Base-by-base conservation (phyloP, 2,797 vertebrate species). In the Oreochromis mossambicus region DNA sequence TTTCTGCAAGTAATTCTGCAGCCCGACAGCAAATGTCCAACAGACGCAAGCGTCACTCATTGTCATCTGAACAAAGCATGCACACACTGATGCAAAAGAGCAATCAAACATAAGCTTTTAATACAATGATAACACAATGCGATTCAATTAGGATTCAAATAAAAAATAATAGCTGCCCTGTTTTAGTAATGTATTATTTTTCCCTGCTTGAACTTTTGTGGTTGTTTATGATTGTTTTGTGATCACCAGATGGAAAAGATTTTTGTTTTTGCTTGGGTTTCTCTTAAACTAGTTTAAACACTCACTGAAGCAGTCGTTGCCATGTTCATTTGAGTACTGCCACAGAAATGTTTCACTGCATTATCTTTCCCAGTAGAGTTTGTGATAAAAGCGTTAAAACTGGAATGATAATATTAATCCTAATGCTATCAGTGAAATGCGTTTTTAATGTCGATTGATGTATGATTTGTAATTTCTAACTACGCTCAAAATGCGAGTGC, bases 1-100 rank as follows among this genome's bases (percentile, higher is more conserved):
- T 89, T 85, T 83, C 70, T 85, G 17, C 26, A 34, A 32, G 46
- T 75, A 75, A 75, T 75, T 75, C 70, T 75, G 21, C 82, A 68
- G 55, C 66, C 41, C 1, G 19, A 14, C 34, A 43, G 77, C 55
- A 88, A 75, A 83, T 48, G 68, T 80, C 82, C 43, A 75, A 32
- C 70, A 75, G 46, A 50, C 12, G 7, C 29, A 0, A 50, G 70
- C 2, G 17, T 75, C 43, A 32, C 3, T 75, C 70, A 32, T 8
- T 75, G 46, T 75, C 26, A 75, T 26, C 46, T 13, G 46, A 34
- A 50, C 70, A 75, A 50, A 50, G 11, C 26, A 50, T 3, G 3
- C 17, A 32, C 9, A n/a, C 17, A 75, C 70, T 75, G 17, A 75
- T 50, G 15, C 46, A 75, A 75, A 75, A 75, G 7, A 50, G 46